Base-by-base conservation (phyloP, 2,888 invertebrate species). In the Pandemis heparana region DNA sequence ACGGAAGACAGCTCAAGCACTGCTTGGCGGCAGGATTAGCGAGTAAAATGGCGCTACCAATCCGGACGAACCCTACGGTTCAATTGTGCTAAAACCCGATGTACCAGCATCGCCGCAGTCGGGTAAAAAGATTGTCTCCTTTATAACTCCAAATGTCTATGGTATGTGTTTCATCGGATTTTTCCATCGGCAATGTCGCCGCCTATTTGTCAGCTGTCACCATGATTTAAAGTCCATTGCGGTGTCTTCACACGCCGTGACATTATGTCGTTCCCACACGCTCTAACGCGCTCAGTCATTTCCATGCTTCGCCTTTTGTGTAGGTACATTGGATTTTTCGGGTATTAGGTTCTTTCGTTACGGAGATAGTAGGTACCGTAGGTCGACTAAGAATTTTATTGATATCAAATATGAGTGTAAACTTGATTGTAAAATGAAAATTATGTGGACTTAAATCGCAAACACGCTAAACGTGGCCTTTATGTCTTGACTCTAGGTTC, bases 321-420 rank as follows among this genome's bases (percentile, higher is more conserved):
- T 41, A 9, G 53, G 82, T 78, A 88, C 88, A 92, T 92, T 90
- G 90, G 88, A 91, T 92, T 91, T 91, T 86, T 88, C 88, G 87
- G 83, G 85, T 80, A 70, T 70, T 32, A 74, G 59, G 64, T 73
- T 70, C 38, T 23, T 14, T 38, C 53, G 32, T 43, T 43, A 61
- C 51, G 7, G 64, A 65, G 38, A 74, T 38, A 69, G 59, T 32
- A 32, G 23, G 23, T 38, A 65, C 70, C 23, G 70, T 32, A 70
- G 64, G 62, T 14, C 59, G 9, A 32, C 16, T 60, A 61, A n/a
- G 10, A 12, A 38, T 39, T 39, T 48, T 6, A 48, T 14, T 5
- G 14, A n/a, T 10, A 6, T 48, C n/a, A 48, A 41, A 41, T 41
- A 41, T 23, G 23, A 23, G 23, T 43, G 12, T 12, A 43, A 43